Evolutionary conservation across 2,113 vertebrate species (phyloP), one percentile per base, ranked within the genome.

Genomic region (Tachysurus fulvidraco): DNA sequence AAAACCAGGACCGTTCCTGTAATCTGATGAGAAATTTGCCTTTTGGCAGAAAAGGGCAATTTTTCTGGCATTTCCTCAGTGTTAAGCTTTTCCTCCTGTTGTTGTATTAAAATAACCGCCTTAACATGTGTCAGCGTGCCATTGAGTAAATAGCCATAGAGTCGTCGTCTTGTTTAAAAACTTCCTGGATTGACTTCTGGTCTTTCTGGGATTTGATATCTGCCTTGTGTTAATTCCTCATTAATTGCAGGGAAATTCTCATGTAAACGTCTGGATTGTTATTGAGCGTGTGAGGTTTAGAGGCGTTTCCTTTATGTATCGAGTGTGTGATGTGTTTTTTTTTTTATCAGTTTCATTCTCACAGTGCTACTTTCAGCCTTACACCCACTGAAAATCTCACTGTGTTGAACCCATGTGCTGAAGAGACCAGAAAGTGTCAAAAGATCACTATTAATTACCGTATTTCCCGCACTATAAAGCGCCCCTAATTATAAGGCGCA

Each of bases 311-410:
- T 67, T 71, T 71, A 9, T 30, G 25, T 50, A 10, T 21, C 55
- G n/a, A 64, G 46, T 67, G 83, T 44, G 57, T 73, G 74, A 85
- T 55, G 69, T 52, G 41, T 62, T 50, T 76, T 71, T 76, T 57
- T 78, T 14, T 28, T 62, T 19, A 62, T 78, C 84, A 44, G 28
- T 52, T 64, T 85, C 83, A 41, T 84, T 46, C 41, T 62, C 57
- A 44, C 4, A 50, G 1, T 77, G 69, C 71, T 23, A 85, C n/a
- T 83, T 57, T 23, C 25, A 13, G 76, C 55, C 41, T 73, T 7
- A 2, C 55, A 54, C 11, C 41, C 13, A 4, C 13, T 12, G 13
- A 54, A 9, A 57, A 16, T 60, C 59, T 23, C 21, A 23, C 5
- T 60, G 59, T 60, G 59, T 19, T 60, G 21, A 60, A 60, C 59